Base-by-base conservation (phyloP, 2,113 vertebrate genomes). In the Guaruba guarouba region DNA sequence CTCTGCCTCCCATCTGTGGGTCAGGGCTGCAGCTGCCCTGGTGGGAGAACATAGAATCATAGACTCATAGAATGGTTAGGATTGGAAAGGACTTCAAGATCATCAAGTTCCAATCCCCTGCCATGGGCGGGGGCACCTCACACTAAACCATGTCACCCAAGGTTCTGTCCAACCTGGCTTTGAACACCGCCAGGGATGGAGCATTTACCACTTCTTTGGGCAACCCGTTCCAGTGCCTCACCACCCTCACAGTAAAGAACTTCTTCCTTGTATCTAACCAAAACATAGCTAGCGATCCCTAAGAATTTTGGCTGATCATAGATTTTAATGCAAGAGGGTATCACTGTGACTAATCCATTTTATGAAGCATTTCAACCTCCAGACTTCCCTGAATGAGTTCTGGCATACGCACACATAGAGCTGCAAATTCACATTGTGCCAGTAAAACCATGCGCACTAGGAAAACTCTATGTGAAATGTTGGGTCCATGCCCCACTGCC, bases 371-470 rank as follows among this genome's bases (percentile, higher is more conserved):
- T 28, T 82, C 48, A 88, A 4, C 17, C 18, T 80, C 48, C 52
- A 37, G 11, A 9, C 4, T 51, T 59, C 39, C 43, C 14, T 80
- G 29, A 39, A 13, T 51, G 19, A 10, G 1, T 81, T 83, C 71
- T 69, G 59, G 28, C 27, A 19, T 13, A 82, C 0, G 7, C 25
- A 14, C 16, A 44, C 31, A 61, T 0, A 3, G 23, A 57, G 27
- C 1, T 78, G 37, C 39, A 73, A 68, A 79, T 64, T 27, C 33
- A 82, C 25, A 14, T 43, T 39, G 19, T 1, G 6, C 6, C 39
- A 37, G 43, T 31, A 49, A 82, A 96, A 19, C 6, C 29, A 37
- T 0, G 0, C 4, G 11, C 11, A 4, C 35, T 28, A 43, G 20
- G 17, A 29, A 71, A 61, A 39, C 7, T 4, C 59, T 35, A 10